Percentiles rank a stretch among this genome's conserved stretches.
Evolutionary conservation across 2,113 vertebrate genomes (phyloP).

Genomic region (Osmerus eperlanus): DNA sequence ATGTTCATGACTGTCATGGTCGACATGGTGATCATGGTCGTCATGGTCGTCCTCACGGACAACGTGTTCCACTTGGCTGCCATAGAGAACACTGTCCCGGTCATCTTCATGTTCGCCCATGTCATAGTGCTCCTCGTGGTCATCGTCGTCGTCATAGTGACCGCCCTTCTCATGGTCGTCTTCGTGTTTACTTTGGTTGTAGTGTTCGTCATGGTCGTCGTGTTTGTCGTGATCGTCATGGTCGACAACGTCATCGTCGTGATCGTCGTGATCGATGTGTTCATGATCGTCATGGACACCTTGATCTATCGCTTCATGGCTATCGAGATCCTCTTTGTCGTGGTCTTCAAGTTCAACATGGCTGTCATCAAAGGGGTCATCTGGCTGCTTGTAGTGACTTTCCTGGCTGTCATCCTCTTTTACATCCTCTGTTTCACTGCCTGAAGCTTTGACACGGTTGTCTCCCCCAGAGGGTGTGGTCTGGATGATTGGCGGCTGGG

Average conservation of each 20-base stretch:
- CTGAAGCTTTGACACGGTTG: conserved; percentile 62
- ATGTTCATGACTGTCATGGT: conserved; percentile 39
- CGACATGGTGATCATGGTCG: conserved; percentile 1
- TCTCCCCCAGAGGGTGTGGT: conserved; percentile 59
- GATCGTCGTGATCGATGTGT: conserved; percentile 14
- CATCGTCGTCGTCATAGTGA: conserved; percentile 17
- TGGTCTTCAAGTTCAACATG: too few relatives aligned
- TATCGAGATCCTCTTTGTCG: too few relatives aligned
- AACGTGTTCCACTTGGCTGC: conserved; percentile 37
- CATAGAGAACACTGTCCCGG: conserved; percentile 14
- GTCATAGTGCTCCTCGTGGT: conserved; percentile 59
- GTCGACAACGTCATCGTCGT: conserved; percentile 24
- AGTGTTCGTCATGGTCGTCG: neutral
- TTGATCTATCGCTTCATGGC: too few relatives aligned
- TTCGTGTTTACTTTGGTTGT: conserved; percentile 19
- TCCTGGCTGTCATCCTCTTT: conserved; percentile 39
- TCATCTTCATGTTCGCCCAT: conserved; percentile 62
- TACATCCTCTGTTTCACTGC: conserved; percentile 57
- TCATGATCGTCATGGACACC: conserved; percentile 26
- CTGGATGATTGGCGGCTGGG: conserved; percentile 52
- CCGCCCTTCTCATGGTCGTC: conserved; percentile 27
- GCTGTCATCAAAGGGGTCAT: too few relatives aligned
- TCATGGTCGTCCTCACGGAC: conserved; percentile 27
- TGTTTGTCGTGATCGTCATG: conserved; percentile 14
- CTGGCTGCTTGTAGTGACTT: conserved; percentile 31